Percentiles rank a stretch among this genome's conserved stretches.
These are phyloP conservation scores for Melinopterus prodromus DNA, from an alignment of 2,888 invertebrate genomes.

Conservation along the genomic window DNA sequence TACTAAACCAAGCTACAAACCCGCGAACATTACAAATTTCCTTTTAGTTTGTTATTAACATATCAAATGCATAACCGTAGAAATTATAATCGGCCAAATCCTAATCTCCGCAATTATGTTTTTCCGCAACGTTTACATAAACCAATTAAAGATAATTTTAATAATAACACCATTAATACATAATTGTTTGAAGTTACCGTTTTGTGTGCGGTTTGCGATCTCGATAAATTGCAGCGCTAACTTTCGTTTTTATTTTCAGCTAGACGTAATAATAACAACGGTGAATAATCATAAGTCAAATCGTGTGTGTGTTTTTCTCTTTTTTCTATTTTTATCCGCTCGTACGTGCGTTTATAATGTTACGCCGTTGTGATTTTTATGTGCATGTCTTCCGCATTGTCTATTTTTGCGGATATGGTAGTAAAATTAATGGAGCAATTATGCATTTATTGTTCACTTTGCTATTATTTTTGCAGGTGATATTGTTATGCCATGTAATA, in stretches of 20 bases:
- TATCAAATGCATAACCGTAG: background rate
- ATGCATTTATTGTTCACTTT: too few species aligned
- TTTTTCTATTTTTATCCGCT: too few species aligned
- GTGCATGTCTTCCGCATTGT: too few species aligned
- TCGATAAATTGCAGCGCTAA: background rate
- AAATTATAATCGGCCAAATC: background rate
- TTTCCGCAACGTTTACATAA: background rate
- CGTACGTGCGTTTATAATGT: too few species aligned
- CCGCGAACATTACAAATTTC: background rate
- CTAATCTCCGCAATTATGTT: background rate
- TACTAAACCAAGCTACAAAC: constrained; percentile 6
- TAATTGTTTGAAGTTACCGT: background rate
- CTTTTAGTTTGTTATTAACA: background rate
- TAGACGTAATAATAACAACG: background rate
- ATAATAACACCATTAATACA: background rate
- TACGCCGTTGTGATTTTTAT: too few species aligned
- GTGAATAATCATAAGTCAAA: background rate
- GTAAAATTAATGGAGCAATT: too few species aligned
- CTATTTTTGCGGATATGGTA: too few species aligned
- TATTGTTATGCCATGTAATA: too few species aligned
- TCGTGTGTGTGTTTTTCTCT: too few species aligned
- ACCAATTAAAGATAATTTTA: background rate
- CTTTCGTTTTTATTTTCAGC: background rate
- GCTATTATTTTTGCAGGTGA: too few species aligned
- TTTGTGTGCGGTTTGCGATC: background rate